Evolutionary conservation across 2,113 vertebrate species (phyloP).

Genomic region (Oryzias melastigma): DNA sequence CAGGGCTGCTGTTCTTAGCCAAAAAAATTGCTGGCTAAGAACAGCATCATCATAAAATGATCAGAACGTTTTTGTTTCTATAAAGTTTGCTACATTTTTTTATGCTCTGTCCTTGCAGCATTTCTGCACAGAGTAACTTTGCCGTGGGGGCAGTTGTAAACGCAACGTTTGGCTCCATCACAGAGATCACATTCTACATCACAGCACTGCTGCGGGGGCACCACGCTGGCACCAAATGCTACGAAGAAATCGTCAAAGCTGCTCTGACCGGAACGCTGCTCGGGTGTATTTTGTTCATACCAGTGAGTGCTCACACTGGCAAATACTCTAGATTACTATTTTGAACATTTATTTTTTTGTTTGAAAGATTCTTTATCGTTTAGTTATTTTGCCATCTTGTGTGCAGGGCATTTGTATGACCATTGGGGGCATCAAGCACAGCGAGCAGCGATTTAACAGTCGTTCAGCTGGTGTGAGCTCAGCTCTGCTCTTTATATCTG

Average conservation of each 20-base stretch:
- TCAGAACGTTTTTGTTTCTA: too few relatives aligned
- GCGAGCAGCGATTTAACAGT: slow-evolving; percentile 88
- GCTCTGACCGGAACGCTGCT: slow-evolving; percentile 84
- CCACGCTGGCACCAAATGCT: slow-evolving; percentile 77
- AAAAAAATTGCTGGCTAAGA: too few relatives aligned
- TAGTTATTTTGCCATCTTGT: background rate
- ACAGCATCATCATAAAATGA: too few relatives aligned
- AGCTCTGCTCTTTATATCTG: slow-evolving; percentile 86
- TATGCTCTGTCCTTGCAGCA: slow-evolving; percentile 60
- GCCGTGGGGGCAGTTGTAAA: slow-evolving; percentile 89
- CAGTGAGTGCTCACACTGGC: slow-evolving; percentile 70
- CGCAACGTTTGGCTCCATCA: slow-evolving; percentile 88
- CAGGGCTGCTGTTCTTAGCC: too few relatives aligned
- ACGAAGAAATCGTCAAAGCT: slow-evolving; percentile 85
- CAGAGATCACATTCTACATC: slow-evolving; percentile 91
- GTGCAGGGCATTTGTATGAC: slow-evolving; percentile 88
- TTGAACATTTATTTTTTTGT: too few relatives aligned
- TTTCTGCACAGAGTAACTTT: slow-evolving; percentile 90
- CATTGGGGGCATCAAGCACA: slow-evolving; percentile 85
- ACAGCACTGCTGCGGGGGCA: slow-evolving; percentile 84
- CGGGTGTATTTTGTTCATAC: slow-evolving; percentile 86
- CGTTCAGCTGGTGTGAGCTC: slow-evolving; percentile 86
- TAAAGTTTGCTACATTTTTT: background rate
- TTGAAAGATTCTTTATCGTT: background rate
- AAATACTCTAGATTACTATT: background rate